Base-by-base conservation (phyloP, 2,113 vertebrate genomes). In the Psilopsiagon aurifrons region DNA sequence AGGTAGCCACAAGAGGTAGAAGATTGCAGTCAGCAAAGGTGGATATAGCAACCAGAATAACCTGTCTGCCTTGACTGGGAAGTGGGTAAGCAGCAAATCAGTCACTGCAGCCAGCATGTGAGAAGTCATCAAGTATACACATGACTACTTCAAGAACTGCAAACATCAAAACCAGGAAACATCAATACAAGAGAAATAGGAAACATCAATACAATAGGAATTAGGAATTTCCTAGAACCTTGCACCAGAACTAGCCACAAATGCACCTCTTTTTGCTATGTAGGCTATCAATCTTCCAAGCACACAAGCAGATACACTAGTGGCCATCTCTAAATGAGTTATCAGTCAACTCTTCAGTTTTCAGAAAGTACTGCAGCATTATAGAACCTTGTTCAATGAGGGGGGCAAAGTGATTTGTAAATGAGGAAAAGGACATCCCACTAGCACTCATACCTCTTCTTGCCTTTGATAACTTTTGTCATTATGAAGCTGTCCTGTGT, bases 401-500 rank as follows among this genome's bases (percentile, higher is more conserved):
- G 28, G 22, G 7, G 1, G 11, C 74, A 60, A 54, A 23, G 33
- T 12, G 1, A 44, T 69, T 63, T 91, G 17, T 41, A 62, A 86
- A 68, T 8, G 23, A 84, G 37, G 13, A 23, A 70, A 31, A 69
- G 81, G 28, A 27, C 16, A 44, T 57, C 13, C 46, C 27, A 12
- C 6, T 0, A 67, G 23, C 33, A 13, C 9, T 19, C 8, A 9
- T 17, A 59, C 2, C 5, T 66, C 49, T 27, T 37, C 55, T 39
- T 44, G n/a, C 43, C 71, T 64, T 33, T 11, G 24, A 6, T 39
- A 35, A 19, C 7, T 64, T 86, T 49, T 71, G 28, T 25, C 9
- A 10, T 19, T 3, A 8, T 17, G 9, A 7, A 66, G 43, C 7
- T 35, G 0, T 7, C 39, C 37, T 3, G 3, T 55, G 12, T 46